A percentile compares a stretch with the other conserved stretches of the same genome.
Evolutionary conservation across 2,888 invertebrate genomes (phyloP).

Genomic region (Mythimna albipuncta): DNA sequence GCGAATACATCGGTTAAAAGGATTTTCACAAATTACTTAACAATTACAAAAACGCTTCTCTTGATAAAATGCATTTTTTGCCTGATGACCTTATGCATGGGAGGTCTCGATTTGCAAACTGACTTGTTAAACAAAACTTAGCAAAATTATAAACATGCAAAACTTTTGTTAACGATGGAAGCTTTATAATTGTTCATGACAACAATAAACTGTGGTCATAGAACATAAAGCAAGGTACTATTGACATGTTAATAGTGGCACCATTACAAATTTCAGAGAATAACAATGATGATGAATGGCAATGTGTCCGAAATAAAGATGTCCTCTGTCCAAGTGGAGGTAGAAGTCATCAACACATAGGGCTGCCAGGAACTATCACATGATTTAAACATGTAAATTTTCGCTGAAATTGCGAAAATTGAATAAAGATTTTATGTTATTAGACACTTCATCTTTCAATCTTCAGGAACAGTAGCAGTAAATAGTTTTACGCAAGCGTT

Average conservation of each 20-base stretch:
- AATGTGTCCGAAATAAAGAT: slow-evolving; percentile 80
- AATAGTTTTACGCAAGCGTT: not conserved
- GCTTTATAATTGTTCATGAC: slow-evolving; percentile 23
- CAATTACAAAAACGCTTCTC: too few relatives aligned
- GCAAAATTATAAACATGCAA: not conserved
- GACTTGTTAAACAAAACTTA: not conserved
- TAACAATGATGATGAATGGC: slow-evolving; percentile 82
- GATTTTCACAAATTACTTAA: too few relatives aligned
- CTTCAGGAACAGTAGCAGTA: not conserved
- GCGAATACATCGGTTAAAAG: too few relatives aligned
- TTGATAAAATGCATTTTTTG: too few relatives aligned
- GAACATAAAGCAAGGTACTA: slow-evolving; percentile 63
- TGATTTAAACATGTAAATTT: slow-evolving; percentile 7
- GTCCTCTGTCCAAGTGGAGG: slow-evolving; percentile 69
- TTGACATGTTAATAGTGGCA: slow-evolving; percentile 68
- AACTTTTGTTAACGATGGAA: slow-evolving; percentile 13
- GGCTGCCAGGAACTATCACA: slow-evolving; percentile 64
- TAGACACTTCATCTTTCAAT: not conserved
- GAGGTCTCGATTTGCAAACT: not conserved
- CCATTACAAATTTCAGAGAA: slow-evolving; percentile 82
- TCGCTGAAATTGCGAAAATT: not conserved
- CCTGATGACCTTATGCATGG: too few relatives aligned
- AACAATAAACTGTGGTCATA: slow-evolving; percentile 48
- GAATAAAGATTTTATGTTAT: not conserved
- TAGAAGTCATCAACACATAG: slow-evolving; percentile 60